phyloP scores from a whole-genome alignment of 2,888 invertebrate genomes.

The Hyposoter didymator region DNA sequence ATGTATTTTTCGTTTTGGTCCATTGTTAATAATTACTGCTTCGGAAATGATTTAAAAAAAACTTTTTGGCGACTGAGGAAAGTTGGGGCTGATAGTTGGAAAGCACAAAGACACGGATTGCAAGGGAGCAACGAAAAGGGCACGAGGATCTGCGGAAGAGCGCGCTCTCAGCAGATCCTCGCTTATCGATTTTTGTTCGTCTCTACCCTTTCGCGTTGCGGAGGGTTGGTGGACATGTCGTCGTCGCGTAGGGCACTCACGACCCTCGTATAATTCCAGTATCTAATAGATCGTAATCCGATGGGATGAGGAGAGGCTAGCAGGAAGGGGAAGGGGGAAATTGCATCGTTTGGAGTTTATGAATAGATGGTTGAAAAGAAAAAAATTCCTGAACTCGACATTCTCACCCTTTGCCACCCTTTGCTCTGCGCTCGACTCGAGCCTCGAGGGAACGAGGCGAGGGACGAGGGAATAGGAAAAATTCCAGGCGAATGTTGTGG shows the following conservation, averaged over 20 bases:
- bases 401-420: slow-evolving; percentile 25
- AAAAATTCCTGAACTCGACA: slow-evolving; percentile 52
- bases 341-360: slow-evolving; percentile 12
- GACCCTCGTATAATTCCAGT: slow-evolving; percentile 61
- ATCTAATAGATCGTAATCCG: slow-evolving; percentile 65
- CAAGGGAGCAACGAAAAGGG: slow-evolving; percentile 52
- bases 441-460: slow-evolving; percentile 12
- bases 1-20: neutral
- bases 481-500: slow-evolving; percentile 65
- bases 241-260: slow-evolving; percentile 53
- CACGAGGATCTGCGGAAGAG: neutral
- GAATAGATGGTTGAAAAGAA: slow-evolving; percentile 26
- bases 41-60: neutral
- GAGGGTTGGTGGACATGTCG: neutral
- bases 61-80: neutral
- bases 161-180: slow-evolving; percentile 58
- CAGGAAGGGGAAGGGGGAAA: neutral
- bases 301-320: slow-evolving; percentile 30
- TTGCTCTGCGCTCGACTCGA: neutral
- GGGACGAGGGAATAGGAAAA: neutral
- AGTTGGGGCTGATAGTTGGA: slow-evolving; percentile 23
- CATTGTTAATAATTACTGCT: neutral
- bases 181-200: slow-evolving; percentile 69
- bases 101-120: slow-evolving; percentile 36
- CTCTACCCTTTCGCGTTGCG: slow-evolving; percentile 53